Conservation (phyloP, 2,113 vertebrate species). For the Motacilla tschutschensis region DNA sequence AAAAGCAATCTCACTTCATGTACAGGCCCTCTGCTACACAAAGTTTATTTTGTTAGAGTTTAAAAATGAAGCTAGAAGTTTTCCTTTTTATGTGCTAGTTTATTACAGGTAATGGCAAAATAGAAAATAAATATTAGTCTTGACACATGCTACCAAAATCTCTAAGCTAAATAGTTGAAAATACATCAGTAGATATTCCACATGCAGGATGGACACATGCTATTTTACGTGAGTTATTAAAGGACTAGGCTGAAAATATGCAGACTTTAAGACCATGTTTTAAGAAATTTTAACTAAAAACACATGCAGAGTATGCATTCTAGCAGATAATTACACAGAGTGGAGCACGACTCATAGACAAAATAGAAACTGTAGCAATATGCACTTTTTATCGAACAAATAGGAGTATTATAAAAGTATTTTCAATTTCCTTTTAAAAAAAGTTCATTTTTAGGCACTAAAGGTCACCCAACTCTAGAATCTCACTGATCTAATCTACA, state of each 20-base stretch:
- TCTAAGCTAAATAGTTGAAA: not conserved
- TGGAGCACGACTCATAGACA: not conserved
- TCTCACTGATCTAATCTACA: not conserved
- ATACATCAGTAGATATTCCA: not conserved
- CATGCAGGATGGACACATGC: not conserved
- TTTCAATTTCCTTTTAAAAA: not conserved
- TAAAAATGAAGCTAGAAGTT: not conserved
- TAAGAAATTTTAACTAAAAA: constrained; percentile 59
- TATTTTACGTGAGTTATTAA: constrained; percentile 37
- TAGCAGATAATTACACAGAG: constrained; percentile 26
- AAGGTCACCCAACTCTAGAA: not conserved
- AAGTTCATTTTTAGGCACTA: not conserved
- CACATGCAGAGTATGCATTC: constrained; percentile 31
- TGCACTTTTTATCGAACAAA: not conserved
- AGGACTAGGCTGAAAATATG: constrained; percentile 38
- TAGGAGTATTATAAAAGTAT: not conserved
- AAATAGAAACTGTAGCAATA: not conserved
- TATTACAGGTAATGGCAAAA: not conserved
- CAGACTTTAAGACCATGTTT: constrained; percentile 41
- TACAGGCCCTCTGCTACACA: not conserved
- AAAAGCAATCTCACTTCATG: not conserved
- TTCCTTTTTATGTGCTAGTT: not conserved
- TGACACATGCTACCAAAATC: not conserved
- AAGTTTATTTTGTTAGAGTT: not conserved
- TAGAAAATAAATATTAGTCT: not conserved